These are phyloP conservation scores for Spongilla lacustris DNA, from an alignment of 37 sponge, comb jelly and placozoan genomes.

Conservation along the genomic window DNA sequence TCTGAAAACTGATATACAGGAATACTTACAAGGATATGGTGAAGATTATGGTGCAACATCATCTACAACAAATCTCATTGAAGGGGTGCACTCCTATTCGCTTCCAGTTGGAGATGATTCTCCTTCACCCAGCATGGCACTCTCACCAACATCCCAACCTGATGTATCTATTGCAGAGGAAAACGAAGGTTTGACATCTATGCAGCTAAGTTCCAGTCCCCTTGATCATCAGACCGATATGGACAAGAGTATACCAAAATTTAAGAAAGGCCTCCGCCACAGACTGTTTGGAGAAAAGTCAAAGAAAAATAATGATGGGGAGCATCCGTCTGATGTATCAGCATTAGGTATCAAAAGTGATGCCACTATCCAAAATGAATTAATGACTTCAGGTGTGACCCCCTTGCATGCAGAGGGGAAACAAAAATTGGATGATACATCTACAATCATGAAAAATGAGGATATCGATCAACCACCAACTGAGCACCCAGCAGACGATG, in stretches of 20 bases:
- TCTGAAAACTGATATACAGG: constrained; percentile 19
- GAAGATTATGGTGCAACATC: constrained; percentile 58
- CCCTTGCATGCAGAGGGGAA: not conserved
- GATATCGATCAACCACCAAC: not conserved
- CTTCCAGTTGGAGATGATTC: not conserved
- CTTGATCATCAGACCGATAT: not conserved
- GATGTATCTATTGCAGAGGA: not conserved
- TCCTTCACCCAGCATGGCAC: not conserved
- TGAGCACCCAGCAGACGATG: not conserved
- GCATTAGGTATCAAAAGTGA: not conserved
- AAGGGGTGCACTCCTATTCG: not conserved
- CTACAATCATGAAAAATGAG: not conserved
- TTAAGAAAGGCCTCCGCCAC: not conserved
- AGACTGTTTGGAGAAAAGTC: not conserved
- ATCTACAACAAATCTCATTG: not conserved
- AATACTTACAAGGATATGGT: constrained; percentile 64
- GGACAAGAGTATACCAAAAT: not conserved
- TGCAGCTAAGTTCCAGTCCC: not conserved
- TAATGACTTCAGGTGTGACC: not conserved
- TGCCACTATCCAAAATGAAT: not conserved
- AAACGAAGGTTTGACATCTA: not conserved
- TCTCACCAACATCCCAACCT: not conserved
- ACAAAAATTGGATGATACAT: not conserved
- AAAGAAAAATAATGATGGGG: not conserved
- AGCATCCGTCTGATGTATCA: not conserved